Evolutionary conservation across 2,888 invertebrate species (phyloP).

Genomic region (Helleia helle): DNA sequence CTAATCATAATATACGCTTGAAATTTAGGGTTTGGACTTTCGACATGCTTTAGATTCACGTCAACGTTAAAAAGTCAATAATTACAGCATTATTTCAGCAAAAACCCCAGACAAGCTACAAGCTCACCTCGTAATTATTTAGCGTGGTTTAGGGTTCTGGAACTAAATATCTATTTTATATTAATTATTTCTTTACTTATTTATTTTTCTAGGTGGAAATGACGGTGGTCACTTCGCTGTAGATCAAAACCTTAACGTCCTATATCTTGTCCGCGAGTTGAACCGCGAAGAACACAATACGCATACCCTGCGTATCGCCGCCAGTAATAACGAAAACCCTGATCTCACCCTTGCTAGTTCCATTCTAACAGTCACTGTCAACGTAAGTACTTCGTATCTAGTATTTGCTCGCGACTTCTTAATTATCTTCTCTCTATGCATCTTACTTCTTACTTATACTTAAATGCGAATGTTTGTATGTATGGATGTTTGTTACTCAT

Average conservation of each 20-base stretch:
- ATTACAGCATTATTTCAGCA: no score
- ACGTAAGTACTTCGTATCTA: no score
- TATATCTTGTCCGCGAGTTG: conserved; percentile 45
- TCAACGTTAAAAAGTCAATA: no score
- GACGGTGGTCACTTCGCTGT: conserved; percentile 40
- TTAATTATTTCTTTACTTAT: neutral
- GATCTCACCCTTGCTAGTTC: conserved; percentile 31
- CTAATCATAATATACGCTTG: no score
- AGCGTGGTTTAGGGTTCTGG: conserved; percentile 2
- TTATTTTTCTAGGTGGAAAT: conserved; percentile 41
- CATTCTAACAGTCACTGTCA: conserved; percentile 53
- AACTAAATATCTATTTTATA: neutral
- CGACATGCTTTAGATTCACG: no score
- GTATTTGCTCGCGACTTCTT: no score
- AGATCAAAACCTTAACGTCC: conserved; percentile 37
- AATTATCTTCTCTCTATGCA: no score
- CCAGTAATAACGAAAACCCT: conserved; percentile 50
- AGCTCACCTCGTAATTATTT: neutral
- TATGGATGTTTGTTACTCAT: no score
- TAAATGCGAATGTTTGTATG: no score
- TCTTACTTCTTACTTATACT: no score
- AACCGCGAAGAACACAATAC: conserved; percentile 48
- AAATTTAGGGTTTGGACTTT: no score
- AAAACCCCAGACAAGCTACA: no score
- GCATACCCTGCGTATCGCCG: conserved; percentile 59